phyloP scores from a whole-genome alignment of 2,888 invertebrate genomes.

The Drosophila vallismaia region DNA sequence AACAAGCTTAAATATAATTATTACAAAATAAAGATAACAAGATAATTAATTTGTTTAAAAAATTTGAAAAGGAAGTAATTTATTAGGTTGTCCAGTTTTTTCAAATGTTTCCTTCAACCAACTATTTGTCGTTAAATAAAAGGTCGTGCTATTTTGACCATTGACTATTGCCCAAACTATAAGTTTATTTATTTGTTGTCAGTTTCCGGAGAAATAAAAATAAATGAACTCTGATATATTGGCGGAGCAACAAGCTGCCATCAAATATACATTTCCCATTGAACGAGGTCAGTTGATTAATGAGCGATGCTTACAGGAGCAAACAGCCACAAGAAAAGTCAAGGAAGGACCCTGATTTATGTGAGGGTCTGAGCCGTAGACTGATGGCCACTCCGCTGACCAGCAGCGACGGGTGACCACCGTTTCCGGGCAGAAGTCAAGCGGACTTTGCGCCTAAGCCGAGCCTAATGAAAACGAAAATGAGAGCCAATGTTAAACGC shows the following conservation, averaged over 20 bases:
- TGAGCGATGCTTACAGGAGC: conserved; percentile 46
- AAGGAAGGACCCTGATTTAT: conserved; percentile 63
- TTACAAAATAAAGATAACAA: too few relatives aligned
- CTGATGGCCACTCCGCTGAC: conserved; percentile 47
- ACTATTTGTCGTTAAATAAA: neutral
- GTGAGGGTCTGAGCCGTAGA: conserved; percentile 22
- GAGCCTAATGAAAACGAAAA: conserved; percentile 43
- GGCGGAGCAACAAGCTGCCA: conserved; percentile 30
- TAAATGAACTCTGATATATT: conserved; percentile 33
- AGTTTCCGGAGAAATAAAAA: conserved; percentile 1
- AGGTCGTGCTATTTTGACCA: neutral
- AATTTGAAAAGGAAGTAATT: too few relatives aligned
- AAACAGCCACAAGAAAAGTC: conserved; percentile 47
- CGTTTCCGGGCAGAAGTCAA: conserved; percentile 28
- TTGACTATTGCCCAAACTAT: neutral
- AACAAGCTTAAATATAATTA: neutral
- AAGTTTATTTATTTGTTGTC: conserved; percentile 4
- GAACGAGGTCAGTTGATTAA: conserved; percentile 54
- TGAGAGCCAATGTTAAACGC: conserved; percentile 39
- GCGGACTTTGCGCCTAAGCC: conserved; percentile 26
- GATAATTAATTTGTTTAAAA: too few relatives aligned
- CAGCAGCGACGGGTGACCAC: conserved; percentile 56
- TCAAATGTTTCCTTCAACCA: neutral
- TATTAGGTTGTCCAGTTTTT: too few relatives aligned
- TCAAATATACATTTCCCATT: conserved; percentile 30